phyloP scores from a whole-genome alignment of 2,797 vertebrate species.

The Myiotriccus ornatus region DNA sequence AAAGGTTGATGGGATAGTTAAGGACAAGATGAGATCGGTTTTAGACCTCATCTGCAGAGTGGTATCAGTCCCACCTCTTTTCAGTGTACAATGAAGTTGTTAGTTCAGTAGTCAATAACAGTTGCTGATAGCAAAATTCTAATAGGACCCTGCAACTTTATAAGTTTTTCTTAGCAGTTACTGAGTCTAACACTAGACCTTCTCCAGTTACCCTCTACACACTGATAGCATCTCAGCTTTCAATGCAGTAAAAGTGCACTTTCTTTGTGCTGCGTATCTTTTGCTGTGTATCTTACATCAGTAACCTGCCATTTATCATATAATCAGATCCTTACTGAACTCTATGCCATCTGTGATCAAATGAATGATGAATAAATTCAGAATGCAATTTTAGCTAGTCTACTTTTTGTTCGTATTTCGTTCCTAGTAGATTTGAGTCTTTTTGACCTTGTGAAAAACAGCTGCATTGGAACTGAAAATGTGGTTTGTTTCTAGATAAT shows the following conservation, averaged over 20 bases:
- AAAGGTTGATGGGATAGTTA: background rate
- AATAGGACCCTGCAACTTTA: background rate
- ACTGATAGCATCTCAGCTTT: background rate
- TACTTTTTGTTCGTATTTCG: conserved; percentile 50
- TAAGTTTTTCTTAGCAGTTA: background rate
- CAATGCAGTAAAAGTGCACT: background rate
- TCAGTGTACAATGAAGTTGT: background rate
- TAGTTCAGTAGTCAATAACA: background rate
- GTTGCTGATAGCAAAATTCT: background rate
- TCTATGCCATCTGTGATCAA: conserved; percentile 53
- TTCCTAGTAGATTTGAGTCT: conserved; percentile 52
- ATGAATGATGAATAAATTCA: conserved; percentile 59
- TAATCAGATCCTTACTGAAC: conserved; percentile 43
- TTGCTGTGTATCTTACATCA: background rate
- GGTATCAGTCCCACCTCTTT: background rate
- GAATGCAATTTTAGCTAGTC: conserved; percentile 43
- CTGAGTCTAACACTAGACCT: background rate
- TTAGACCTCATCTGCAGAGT: background rate
- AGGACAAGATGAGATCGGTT: background rate
- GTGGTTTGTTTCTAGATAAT: conserved; percentile 67
- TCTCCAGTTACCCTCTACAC: background rate
- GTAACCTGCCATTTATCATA: conserved; percentile 23
- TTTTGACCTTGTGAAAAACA: conserved; percentile 70
- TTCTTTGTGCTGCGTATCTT: background rate
- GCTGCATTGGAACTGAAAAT: conserved; percentile 65